Conservation (phyloP, 2,113 vertebrate species). For the Pterophyllum scalare region DNA sequence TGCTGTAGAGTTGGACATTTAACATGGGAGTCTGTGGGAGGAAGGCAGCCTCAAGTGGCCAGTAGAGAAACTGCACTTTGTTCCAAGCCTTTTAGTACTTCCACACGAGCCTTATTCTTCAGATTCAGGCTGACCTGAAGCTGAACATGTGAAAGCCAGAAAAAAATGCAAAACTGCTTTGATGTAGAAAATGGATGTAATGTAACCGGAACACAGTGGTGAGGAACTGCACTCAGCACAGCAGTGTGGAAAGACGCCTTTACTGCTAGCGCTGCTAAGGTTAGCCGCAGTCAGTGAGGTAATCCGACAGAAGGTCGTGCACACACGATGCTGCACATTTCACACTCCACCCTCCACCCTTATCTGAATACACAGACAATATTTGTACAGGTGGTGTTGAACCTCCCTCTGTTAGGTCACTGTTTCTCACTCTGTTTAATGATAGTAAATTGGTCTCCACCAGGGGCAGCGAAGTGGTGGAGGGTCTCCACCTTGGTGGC, state of each 20-base stretch:
- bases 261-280: neutral
- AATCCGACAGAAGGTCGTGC: neutral
- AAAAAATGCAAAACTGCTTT: neutral
- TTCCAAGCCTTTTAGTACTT: neutral
- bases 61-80: neutral
- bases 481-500: neutral
- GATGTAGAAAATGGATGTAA: neutral
- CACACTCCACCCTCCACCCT: neutral
- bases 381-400: neutral
- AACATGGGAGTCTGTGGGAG: neutral
- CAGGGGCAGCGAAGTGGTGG: neutral
- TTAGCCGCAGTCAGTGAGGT: neutral
- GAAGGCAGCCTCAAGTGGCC: neutral
- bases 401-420: too few relatives aligned
- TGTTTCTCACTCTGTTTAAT: too few relatives aligned
- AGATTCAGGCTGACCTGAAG: neutral
- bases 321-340: neutral
- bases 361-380: neutral
- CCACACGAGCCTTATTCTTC: neutral
- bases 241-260: neutral
- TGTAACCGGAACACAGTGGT: fast-evolving
- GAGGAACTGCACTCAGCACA: fast-evolving
- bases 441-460: too few relatives aligned
- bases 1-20: too few relatives aligned
- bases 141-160: neutral